phyloP scores from a whole-genome alignment of 2,113 vertebrate genomes.

The Cheirogaleus medius region DNA sequence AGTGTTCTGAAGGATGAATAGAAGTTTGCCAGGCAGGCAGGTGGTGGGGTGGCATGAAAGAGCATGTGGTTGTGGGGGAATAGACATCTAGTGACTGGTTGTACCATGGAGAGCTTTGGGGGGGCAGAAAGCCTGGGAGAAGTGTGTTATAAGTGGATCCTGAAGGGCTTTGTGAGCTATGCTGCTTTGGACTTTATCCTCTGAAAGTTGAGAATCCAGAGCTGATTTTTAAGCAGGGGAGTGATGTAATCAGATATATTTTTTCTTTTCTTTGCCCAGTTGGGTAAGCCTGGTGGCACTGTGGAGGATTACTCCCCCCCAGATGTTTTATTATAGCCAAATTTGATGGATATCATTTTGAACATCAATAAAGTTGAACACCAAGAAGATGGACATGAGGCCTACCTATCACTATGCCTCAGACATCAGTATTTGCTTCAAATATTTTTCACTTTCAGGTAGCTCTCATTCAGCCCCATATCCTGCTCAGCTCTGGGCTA shows the following conservation, averaged over 20 bases:
- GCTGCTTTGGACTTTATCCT: not conserved
- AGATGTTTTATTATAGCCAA: not conserved
- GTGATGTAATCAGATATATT: not conserved
- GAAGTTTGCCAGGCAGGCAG: not conserved
- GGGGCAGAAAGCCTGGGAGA: not conserved
- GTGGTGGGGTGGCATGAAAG: not conserved
- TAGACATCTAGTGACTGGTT: not conserved
- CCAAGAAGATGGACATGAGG: not conserved
- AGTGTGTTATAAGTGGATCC: not conserved
- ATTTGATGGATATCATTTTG: not conserved
- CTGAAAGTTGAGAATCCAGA: conserved; percentile 11
- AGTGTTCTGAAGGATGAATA: not conserved
- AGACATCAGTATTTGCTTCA: not conserved
- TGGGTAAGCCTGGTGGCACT: not conserved
- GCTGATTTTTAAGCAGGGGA: not conserved
- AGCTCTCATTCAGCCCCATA: not conserved
- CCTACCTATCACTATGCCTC: not conserved
- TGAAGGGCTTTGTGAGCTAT: not conserved
- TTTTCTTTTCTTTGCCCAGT: not conserved
- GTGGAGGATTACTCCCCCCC: not conserved
- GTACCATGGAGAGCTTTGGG: not conserved
- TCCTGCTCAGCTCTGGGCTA: not conserved
- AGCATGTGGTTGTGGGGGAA: not conserved
- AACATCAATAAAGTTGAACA: not conserved
- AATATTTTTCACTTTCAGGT: not conserved